Evolutionary conservation across 1,140 invertebrate genomes (phyloP), one percentile per base, ranked within the genome.

Genomic region (Atta colombica): DNA sequence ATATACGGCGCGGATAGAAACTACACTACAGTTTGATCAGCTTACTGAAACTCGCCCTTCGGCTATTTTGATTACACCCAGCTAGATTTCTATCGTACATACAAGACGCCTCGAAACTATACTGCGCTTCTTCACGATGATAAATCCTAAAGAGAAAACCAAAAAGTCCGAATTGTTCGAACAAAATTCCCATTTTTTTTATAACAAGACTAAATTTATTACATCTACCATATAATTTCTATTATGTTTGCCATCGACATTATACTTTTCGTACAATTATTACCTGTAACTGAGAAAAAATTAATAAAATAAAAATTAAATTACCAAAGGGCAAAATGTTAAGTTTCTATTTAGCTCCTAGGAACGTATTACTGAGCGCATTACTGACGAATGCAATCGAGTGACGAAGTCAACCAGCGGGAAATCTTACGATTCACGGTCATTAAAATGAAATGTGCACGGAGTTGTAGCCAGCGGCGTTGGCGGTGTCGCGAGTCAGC

Each of bases 1-100:
- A 61, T 66, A 80, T 51, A 63, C 81, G 39, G 12, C 68, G 55
- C 31, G 77, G 87, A 88, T 90, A 88, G 80, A 90, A 90, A 90
- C 90, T 91, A 58, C 81, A 28, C 53, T 66, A 51, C 49, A 84
- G 86, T 80, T 91, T 90, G 89, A 92, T 92, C 90, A 85, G 89
- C 86, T 92, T 92, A 91, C 53, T 60, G 85, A 49, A 91, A 90
- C 87, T 89, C 87, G 74, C 88, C 91, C 72, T 68, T 69, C 49
- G 86, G 90, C 87, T 87, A 88, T 90, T 86, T 78, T 80, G 85
- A 89, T 84, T 84, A 84, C 80, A 84, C 80, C 80, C 8, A 61
- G 69, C 80, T 84, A 84, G 80, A 84, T 84, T 75, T 75, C 80
- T 84, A 75, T 84, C 80, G 55, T 21, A 84, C 69, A 75, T 55